These are phyloP conservation scores for Lanistes nyassanus DNA, from an alignment of 1,140 invertebrate species.

Conservation along the genomic window DNA sequence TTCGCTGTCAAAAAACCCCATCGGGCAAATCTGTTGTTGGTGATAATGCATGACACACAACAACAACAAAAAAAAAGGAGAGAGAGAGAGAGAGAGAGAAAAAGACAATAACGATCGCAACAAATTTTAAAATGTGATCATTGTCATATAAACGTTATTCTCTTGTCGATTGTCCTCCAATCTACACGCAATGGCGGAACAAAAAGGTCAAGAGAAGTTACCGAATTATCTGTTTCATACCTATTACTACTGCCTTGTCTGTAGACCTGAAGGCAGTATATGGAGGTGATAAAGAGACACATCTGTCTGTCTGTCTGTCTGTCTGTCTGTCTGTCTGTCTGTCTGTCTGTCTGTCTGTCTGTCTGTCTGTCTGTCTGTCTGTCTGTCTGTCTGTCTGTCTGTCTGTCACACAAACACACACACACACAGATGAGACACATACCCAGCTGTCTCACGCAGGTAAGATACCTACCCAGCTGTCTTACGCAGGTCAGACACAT, in stretches of 20 bases:
- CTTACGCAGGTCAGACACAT: neutral
- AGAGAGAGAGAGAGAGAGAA: too few species aligned
- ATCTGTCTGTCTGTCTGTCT: neutral
- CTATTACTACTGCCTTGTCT: neutral
- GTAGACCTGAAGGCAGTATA: neutral
- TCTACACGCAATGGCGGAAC: neutral
- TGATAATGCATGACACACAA: too few species aligned
- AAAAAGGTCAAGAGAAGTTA: neutral
- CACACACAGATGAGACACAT: neutral
- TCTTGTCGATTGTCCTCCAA: neutral
- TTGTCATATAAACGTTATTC: neutral
- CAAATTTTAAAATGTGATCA: too few species aligned
- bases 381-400: neutral
- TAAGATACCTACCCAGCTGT: neutral
- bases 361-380: slow-evolving; percentile 4
- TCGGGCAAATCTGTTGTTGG: too few species aligned
- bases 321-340: neutral
- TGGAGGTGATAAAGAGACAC: neutral
- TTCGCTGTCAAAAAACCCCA: too few species aligned
- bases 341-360: slow-evolving; percentile 4
- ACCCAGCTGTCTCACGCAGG: neutral
- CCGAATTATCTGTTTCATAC: neutral
- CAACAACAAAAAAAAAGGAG: too few species aligned
- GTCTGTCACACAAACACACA: neutral
- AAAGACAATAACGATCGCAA: too few species aligned